These are phyloP conservation scores for Phoenicopterus ruber DNA, from an alignment of 2,113 vertebrate genomes.

Conservation along the genomic window DNA sequence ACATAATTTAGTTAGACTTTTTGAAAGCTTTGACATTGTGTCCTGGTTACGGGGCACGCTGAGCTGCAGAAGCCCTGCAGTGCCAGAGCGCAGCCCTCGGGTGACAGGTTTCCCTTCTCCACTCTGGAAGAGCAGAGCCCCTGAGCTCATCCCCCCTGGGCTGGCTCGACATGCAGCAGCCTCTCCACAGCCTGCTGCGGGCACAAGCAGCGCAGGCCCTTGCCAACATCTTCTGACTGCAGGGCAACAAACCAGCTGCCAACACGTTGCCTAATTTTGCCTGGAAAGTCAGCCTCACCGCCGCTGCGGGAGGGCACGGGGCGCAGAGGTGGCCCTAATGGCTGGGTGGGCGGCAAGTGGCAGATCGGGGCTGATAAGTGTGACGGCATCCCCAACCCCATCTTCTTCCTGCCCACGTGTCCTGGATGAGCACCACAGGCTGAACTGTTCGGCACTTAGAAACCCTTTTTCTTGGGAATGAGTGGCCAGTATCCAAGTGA, in stretches of 20 bases:
- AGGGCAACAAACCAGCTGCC: background rate
- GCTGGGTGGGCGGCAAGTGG: background rate
- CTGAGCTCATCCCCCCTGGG: background rate
- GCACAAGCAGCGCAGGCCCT: background rate
- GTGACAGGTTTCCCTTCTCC: background rate
- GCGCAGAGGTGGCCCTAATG: background rate
- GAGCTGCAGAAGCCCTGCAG: background rate
- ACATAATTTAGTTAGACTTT: background rate
- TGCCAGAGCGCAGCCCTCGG: accelerated
- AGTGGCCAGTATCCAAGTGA: background rate
- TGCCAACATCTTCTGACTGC: background rate
- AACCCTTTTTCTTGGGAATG: background rate
- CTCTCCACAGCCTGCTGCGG: background rate
- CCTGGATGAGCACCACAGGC: background rate
- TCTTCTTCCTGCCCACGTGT: background rate
- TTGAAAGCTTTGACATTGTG: background rate
- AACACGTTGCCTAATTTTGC: background rate
- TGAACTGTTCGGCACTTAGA: background rate
- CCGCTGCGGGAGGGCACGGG: accelerated
- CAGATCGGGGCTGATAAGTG: accelerated
- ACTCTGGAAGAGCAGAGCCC: background rate
- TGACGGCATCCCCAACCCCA: background rate
- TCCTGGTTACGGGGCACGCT: background rate
- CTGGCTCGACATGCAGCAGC: background rate
- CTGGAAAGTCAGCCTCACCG: background rate